Percentiles rank a stretch among this genome's conserved stretches.
Conservation (phyloP, 2,113 vertebrate species). For the Tenrec ecaudatus region DNA sequence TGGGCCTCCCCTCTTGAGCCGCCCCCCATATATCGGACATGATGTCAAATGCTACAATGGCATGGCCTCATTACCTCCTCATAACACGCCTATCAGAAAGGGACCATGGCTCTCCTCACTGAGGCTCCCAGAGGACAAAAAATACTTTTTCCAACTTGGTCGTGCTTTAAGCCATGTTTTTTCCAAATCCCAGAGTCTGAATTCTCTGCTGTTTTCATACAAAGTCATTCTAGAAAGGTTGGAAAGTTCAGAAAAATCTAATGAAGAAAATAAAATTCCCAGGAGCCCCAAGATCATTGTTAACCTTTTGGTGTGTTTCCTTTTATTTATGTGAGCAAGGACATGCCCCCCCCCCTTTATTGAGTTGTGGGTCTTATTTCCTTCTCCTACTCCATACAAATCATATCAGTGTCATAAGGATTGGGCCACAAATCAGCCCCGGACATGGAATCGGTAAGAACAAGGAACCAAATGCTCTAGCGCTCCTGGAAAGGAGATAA, state of each 20-base stretch:
- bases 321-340: background rate
- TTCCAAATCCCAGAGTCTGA: background rate
- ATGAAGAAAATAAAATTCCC: background rate
- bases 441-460: background rate
- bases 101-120: background rate
- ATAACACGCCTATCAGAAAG: background rate
- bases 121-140: conserved; percentile 1
- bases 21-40: background rate
- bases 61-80: background rate
- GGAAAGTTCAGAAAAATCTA: background rate
- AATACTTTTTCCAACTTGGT: background rate
- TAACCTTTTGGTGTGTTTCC: background rate
- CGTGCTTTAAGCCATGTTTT: conserved; percentile 29
- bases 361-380: conserved; percentile 1
- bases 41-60: background rate
- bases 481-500: conserved; percentile 12
- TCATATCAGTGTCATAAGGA: background rate
- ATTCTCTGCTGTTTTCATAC: background rate
- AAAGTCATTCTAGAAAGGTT: conserved; percentile 24
- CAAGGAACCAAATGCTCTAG: background rate
- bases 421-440: background rate
- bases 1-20: no score
- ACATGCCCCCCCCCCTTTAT: background rate
- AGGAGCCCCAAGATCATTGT: background rate
- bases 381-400: background rate